Evolutionary conservation across 2,797 vertebrate genomes (phyloP).

Genomic region (Gallinago stenura): DNA sequence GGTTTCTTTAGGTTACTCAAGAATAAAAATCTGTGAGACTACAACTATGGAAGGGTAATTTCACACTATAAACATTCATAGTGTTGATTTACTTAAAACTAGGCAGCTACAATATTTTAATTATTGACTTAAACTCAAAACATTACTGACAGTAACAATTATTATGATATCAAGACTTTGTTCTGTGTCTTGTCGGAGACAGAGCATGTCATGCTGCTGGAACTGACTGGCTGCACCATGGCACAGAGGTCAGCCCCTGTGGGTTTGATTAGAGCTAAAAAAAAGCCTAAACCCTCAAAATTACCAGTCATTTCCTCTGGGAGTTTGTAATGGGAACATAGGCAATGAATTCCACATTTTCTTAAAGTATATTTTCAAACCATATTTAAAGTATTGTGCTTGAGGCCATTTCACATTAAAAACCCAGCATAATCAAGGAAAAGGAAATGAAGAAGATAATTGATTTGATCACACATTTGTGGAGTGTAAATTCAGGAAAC

Average conservation of each 20-base stretch:
- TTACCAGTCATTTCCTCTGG: background rate
- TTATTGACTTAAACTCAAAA: background rate
- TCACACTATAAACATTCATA: background rate
- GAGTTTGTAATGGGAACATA: background rate
- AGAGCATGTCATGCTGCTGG: background rate
- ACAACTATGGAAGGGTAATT: background rate
- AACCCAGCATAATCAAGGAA: background rate
- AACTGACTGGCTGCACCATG: background rate
- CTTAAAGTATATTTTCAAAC: background rate
- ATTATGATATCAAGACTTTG: background rate
- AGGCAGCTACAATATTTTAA: background rate
- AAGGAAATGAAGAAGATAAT: background rate
- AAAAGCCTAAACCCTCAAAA: background rate
- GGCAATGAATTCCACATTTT: background rate
- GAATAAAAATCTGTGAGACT: fast-evolving
- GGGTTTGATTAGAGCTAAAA: background rate
- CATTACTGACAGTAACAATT: background rate
- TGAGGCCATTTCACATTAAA: background rate
- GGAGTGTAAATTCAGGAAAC: background rate
- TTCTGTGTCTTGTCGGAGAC: background rate
- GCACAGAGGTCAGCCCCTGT: background rate
- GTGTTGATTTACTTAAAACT: background rate
- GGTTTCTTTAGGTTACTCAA: background rate
- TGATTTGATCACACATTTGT: background rate
- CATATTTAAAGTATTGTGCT: background rate